Conservation (phyloP, 2,888 invertebrate species). For the Apamea epomidion region DNA sequence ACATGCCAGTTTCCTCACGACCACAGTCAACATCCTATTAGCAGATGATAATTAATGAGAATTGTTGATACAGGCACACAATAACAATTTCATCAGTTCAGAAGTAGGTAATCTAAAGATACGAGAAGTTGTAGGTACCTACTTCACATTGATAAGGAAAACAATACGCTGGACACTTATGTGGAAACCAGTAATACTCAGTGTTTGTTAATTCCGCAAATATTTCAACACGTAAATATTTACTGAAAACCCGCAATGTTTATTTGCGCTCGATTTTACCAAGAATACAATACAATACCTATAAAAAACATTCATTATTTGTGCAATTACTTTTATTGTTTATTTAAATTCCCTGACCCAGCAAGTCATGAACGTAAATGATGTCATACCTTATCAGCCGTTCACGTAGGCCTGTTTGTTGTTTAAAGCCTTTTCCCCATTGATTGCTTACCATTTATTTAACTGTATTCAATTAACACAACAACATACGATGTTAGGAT, state of each 20-base stretch:
- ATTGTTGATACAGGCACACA: neutral
- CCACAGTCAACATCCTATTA: neutral
- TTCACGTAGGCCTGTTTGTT: slow-evolving; percentile 11
- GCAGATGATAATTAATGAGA: slow-evolving; percentile 15
- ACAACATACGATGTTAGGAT: neutral
- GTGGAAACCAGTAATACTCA: slow-evolving; percentile 38
- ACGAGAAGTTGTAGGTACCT: slow-evolving; percentile 31
- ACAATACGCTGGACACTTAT: slow-evolving; percentile 23
- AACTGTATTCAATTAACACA: slow-evolving; percentile 13
- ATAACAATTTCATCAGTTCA: slow-evolving; percentile 40
- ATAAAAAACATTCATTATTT: slow-evolving; percentile 30
- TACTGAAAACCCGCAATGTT: slow-evolving; percentile 55
- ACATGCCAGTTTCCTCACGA: no score
- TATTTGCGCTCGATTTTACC: slow-evolving; percentile 53
- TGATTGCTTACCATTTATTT: slow-evolving; percentile 6
- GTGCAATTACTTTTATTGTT: slow-evolving; percentile 39
- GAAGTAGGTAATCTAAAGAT: slow-evolving; percentile 25
- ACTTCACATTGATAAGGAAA: slow-evolving; percentile 52
- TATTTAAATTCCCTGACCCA: slow-evolving; percentile 56
- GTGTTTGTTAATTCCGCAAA: slow-evolving; percentile 40
- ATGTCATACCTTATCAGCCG: slow-evolving; percentile 47
- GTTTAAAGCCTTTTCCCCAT: slow-evolving; percentile 20
- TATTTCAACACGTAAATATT: slow-evolving; percentile 45
- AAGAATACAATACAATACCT: slow-evolving; percentile 33
- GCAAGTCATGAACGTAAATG: slow-evolving; percentile 44